Base-by-base conservation (phyloP, 1,140 invertebrate genomes). In the Drosophila repleta region DNA sequence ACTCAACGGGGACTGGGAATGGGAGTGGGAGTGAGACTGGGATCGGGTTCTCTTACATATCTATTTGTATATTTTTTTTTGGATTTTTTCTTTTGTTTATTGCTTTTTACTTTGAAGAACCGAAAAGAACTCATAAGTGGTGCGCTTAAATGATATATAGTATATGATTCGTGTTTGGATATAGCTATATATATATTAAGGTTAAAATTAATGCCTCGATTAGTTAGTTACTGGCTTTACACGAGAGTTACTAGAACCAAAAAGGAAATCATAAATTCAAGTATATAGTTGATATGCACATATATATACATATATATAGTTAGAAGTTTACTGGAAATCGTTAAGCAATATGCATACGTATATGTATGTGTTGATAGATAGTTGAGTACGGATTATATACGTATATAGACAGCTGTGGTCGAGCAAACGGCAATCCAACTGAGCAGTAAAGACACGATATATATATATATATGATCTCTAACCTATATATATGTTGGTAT, bases 41-140 rank as follows among this genome's bases (percentile, higher is more conserved):
- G 37, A 4, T 7, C 1, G 3, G 39, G 8, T 35, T 35, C 4
- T 11, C 0, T 8, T 35, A 35, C 32, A 35, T 11, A 13, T 35
- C 11, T 35, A 37, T 39, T 15, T 51, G 49, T 43, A 43, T n/a
- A n/a, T n/a, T n/a, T n/a, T n/a, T n/a, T n/a, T n/a, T 13, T 53
- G 52, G 48, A 20, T 35, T 60, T 41, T 65, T 71, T 52, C 63
- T 58, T 67, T 72, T 58, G 62, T 66, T 72, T 21, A 71, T 71
- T 71, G 68, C 69, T 67, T 67, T 60, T 67, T 67, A 61, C 55
- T 67, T 67, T 67, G 13, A 66, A 41, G 17, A 37, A 48, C 67
- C 8, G 55, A 39, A 24, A 68, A 68, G 48, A 51, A 35, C 10
- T 35, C 10, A 35, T 11, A 35, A 35, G 11, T 4, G 11, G 65